These are phyloP conservation scores for Setophaga kirtlandii DNA, from an alignment of 2,113 vertebrate species.

Conservation along the genomic window DNA sequence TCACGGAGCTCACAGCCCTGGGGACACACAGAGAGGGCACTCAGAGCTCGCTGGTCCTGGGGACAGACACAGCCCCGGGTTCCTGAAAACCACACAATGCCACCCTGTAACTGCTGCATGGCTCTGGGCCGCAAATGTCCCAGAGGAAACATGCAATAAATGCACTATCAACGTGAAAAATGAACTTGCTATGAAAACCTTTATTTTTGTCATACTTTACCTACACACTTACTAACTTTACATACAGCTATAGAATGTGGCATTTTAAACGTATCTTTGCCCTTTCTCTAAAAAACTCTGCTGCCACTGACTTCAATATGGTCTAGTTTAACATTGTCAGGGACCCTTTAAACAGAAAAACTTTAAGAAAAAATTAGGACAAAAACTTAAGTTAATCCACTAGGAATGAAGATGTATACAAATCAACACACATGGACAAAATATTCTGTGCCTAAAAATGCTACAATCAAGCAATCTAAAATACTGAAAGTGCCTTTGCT, in stretches of 20 bases:
- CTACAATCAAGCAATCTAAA: background rate
- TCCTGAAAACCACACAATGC: accelerated
- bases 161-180: accelerated
- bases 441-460: background rate
- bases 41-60: no score
- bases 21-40: no score
- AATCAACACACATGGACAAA: background rate
- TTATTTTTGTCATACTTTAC: accelerated
- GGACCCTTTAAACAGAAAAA: background rate
- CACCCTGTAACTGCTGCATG: accelerated
- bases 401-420: background rate
- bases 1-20: background rate
- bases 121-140: accelerated
- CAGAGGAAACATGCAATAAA: accelerated
- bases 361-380: background rate
- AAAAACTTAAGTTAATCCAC: background rate
- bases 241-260: background rate
- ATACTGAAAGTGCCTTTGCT: background rate
- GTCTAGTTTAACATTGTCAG: background rate
- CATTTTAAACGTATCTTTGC: background rate
- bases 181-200: accelerated
- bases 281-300: background rate
- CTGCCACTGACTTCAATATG: background rate
- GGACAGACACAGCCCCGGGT: no score
- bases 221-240: accelerated